Evolutionary conservation across 64 coral and sea anemone species (phyloP), one percentile per base, ranked within the genome.

Genomic region (Catalaphyllia jardinei): DNA sequence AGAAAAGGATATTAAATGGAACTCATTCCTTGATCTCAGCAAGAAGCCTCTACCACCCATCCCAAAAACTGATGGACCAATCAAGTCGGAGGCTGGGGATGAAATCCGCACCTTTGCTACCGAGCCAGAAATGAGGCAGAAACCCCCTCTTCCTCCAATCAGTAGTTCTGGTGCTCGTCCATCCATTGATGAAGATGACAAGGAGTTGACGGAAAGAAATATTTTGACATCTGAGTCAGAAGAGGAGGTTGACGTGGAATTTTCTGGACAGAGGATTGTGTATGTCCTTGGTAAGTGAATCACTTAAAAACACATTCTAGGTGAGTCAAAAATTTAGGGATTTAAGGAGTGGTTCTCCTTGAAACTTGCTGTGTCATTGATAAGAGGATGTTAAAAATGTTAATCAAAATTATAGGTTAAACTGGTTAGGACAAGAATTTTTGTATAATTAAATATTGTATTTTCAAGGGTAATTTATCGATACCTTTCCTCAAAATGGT

Each of bases 31-130:
- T 75, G 94, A 99, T 67, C 62, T 91, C 7, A 93, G 86, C 76
- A 99, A 95, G 67, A 95, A 89, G 65, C 97, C 97, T 5, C 78
- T 99, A 22, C 97, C 97, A 60, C 93, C 97, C 74, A 99, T 99
- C 63, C 97, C 93, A 75, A 93, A 93, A 88, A 60, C 87, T 20
- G 90, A 95, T 76, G 97, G 97, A 18, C 97, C 97, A 30, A 92
- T 99, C 31, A 87, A 86, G 39, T 86, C 97, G 86, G 97, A 99
- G 75, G 84, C 85, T 39, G 74, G 75, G 20, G 85, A 87, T 61
- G 87, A 73, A 31, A 27, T 78, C 8, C 73, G 69, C n/a, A 95
- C 94, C 28, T 99, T 99, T 95, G 22, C 91, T 25, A 99, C 97
- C 77, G 97, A 99, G 75, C 77, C 94, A 79, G 94, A 98, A 80